Evolutionary conservation across 35 echinoderm and acorn worm species (phyloP), one percentile per base, ranked within the genome.

Genomic region (Acanthaster planci): DNA sequence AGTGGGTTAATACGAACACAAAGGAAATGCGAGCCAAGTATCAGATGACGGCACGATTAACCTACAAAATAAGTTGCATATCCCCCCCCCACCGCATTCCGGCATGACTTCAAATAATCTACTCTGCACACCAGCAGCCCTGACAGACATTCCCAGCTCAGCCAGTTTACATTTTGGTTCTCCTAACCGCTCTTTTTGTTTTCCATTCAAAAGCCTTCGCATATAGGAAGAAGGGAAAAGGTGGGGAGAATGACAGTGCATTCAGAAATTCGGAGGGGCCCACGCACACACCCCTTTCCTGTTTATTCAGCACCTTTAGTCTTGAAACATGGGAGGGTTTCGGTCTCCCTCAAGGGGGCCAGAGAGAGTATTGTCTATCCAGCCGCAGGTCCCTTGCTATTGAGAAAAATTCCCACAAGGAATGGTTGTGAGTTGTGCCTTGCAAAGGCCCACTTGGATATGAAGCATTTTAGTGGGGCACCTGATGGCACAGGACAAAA

Each of bases 261-360:
- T 72, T 72, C 2, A 72, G 64, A 29, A 72, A 34, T 1, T 31
- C 26, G 34, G 26, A 72, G 64, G 64, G 64, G 19, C 34, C 22
- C 64, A 10, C 27, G 30, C 64, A 72, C 34, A 34, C 64, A 31
- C 64, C 64, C 64, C 34, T 72, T 31, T 72, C 14, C 34, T 72
- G 64, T 72, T 72, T 72, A 72, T 35, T 72, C 64, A 72, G 64
- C 26, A 72, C 64, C 22, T 72, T 31, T 26, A 10, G 64, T 72
- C 64, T 72, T 35, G 64, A 72, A 72, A 72, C 64, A 72, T 29
- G 64, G 30, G 7, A 72, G 64, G 64, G 64, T 72, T 72, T 72
- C 29, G 64, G 1, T 72, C 14, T 10, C 64, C 64, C 34, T 72
- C 26, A 72, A 34, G 64, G 64, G 64, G 64, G 23, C 64, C 34